These are phyloP conservation scores for Mustelus asterias DNA, from an alignment of 2,113 vertebrate species.

Conservation along the genomic window DNA sequence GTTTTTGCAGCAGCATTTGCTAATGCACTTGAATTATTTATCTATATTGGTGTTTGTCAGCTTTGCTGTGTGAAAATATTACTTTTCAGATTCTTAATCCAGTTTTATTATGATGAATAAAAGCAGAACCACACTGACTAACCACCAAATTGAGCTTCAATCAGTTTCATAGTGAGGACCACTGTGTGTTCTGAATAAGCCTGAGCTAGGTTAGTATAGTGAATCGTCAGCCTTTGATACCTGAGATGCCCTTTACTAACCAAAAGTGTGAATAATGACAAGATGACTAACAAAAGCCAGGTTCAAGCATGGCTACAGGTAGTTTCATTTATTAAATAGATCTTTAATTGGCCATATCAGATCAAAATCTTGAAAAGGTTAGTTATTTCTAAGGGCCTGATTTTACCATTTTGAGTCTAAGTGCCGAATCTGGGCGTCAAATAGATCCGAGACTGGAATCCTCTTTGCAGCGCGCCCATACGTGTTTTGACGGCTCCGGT, in stretches of 20 bases:
- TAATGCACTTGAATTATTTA: conserved; percentile 35
- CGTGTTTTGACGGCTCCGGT: no score
- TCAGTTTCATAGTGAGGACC: conserved; percentile 51
- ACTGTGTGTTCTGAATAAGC: conserved; percentile 48
- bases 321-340: background rate
- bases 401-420: no score
- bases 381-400: conserved; percentile 17
- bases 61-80: conserved; percentile 9
- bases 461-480: no score
- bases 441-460: no score
- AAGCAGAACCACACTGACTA: conserved; percentile 44
- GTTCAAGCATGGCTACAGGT: background rate
- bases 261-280: background rate
- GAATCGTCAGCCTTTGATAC: conserved; percentile 51
- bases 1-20: conserved; percentile 1
- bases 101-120: conserved; percentile 40
- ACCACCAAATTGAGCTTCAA: conserved; percentile 57
- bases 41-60: conserved; percentile 1
- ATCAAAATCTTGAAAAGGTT: background rate
- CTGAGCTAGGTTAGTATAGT: conserved; percentile 47
- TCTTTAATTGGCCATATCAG: background rate
- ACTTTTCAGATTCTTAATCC: conserved; percentile 26
- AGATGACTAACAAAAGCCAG: background rate
- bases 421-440: no score
- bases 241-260: conserved; percentile 46